phyloP scores from a whole-genome alignment of 2,888 invertebrate genomes.

The Cataglyphis cursor region DNA sequence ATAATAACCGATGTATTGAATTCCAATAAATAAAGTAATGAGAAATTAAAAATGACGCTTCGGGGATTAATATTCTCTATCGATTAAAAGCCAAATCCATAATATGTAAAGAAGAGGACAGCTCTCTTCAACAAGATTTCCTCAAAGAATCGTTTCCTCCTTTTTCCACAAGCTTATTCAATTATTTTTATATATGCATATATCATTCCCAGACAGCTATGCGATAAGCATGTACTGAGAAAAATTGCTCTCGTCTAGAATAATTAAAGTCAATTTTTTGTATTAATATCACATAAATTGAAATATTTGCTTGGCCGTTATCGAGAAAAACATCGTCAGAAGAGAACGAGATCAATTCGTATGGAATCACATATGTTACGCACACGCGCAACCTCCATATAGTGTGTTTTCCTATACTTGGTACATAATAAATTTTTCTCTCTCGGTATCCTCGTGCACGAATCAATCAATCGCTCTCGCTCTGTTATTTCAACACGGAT shows the following conservation, averaged over 20 bases:
- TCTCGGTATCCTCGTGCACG: not conserved
- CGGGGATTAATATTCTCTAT: not conserved
- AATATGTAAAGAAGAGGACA: not conserved
- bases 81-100: not conserved
- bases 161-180: not conserved
- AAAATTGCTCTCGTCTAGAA: not conserved
- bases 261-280: not conserved
- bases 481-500: not conserved
- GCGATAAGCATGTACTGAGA: not conserved
- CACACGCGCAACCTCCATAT: not conserved
- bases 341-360: not conserved
- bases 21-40: not conserved
- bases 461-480: slow-evolving; percentile 17
- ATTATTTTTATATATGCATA: not conserved
- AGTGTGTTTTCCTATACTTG: slow-evolving; percentile 10
- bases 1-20: not conserved
- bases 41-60: not conserved
- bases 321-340: not conserved
- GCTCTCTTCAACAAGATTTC: not conserved
- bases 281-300: not conserved
- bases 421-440: slow-evolving; percentile 4
- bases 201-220: not conserved
- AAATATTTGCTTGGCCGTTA: not conserved
- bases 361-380: not conserved
- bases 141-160: not conserved